These are phyloP conservation scores for Heliconius ismenius DNA, from an alignment of 2,888 invertebrate genomes.

Conservation along the genomic window DNA sequence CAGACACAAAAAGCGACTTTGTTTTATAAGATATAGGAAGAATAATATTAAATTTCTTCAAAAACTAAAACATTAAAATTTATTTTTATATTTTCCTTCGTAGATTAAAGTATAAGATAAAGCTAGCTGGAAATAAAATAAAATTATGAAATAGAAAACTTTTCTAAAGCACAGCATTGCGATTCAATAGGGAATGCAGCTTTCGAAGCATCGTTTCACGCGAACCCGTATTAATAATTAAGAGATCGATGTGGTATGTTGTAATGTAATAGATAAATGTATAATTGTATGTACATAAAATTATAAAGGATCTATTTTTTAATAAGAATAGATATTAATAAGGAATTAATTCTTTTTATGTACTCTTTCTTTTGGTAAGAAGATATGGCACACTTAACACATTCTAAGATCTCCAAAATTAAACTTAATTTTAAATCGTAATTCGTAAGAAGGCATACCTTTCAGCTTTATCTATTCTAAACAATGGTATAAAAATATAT, in stretches of 20 bases:
- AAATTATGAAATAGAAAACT: background rate
- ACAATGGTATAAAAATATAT: no score
- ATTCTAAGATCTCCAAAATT: no score
- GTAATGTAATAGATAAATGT: constrained; percentile 10
- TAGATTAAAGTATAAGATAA: background rate
- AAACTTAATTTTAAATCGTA: no score
- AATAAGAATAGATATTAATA: background rate
- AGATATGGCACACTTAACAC: no score
- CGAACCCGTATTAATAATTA: constrained; percentile 22
- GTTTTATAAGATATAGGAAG: no score
- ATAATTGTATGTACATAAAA: background rate
- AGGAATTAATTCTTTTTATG: no score
- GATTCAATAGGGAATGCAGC: constrained; percentile 27
- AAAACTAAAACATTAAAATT: background rate
- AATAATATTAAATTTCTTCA: background rate
- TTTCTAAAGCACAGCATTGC: constrained; percentile 19
- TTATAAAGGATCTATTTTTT: background rate
- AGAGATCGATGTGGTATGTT: constrained; percentile 24
- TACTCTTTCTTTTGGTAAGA: no score
- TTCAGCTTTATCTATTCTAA: no score
- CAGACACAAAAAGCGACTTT: no score
- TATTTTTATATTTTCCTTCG: background rate
- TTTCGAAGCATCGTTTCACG: constrained; percentile 24
- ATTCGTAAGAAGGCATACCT: no score
- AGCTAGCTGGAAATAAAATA: background rate